Base-by-base conservation (phyloP, 2,113 vertebrate species). In the Poeciliopsis turrubarensis region DNA sequence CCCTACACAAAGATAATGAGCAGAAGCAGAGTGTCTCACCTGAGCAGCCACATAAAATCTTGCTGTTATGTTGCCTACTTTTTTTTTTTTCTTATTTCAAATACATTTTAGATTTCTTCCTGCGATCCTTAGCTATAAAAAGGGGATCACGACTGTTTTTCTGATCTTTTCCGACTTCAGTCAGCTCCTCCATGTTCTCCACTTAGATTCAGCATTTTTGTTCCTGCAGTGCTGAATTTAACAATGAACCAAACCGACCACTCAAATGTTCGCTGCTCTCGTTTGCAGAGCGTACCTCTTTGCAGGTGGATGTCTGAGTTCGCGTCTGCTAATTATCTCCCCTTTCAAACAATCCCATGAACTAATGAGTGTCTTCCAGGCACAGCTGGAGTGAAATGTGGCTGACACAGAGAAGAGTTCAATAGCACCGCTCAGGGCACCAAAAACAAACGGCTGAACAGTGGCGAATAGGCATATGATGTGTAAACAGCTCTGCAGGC, bases 341-440 rank as follows among this genome's bases (percentile, higher is more conserved):
- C 72, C 71, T 81, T 57, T 81, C 75, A 74, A 85, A 87, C 72
- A 84, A 77, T 79, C 79, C 60, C 77, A 68, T 81, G 64, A 76
- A 73, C 79, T 89, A 90, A 91, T 87, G 85, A 89, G 69, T 82
- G 73, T 86, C 86, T 91, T 80, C 75, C 67, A 88, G 89, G 85
- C 88, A 86, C 83, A 86, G 80, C 84, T 85, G 84, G 81, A 87
- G 72, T 81, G 70, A 79, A 84, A 86, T 89, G 83, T 78, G 70
- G 82, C 84, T 60, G 79, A 86, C 88, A 86, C 76, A 75, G 54
- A 44, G 70, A 10, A 4, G 51, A 74, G 84, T 87, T 90, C 80
- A 89, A 81, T 77, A 79, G 47, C 17, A 19, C 37, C 11, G 80
- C 81, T 75, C 61, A 29, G 76, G 74, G 83, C 78, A 66, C 19